phyloP scores from a whole-genome alignment of 2,888 invertebrate species.

The Eupeodes luniger region DNA sequence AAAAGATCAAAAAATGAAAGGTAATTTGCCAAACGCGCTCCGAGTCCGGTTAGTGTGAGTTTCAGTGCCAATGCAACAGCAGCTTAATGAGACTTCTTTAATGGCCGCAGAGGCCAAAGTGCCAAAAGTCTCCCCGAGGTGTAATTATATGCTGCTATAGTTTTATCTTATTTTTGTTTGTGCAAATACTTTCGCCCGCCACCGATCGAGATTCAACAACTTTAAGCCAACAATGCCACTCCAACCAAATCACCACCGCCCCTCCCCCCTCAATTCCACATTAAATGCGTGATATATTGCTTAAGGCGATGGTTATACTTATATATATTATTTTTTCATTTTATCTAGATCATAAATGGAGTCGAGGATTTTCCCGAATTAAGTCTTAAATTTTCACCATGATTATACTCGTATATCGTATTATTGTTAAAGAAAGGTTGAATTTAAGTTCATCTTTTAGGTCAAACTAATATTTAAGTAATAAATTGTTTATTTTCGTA shows the following conservation, averaged over 20 bases:
- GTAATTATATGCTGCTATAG: conserved; percentile 57
- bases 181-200: conserved; percentile 57
- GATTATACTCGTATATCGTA: not conserved
- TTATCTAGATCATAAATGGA: conserved; percentile 34
- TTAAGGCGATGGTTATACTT: conserved; percentile 30
- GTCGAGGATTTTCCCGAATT: conserved; percentile 10
- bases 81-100: conserved; percentile 61
- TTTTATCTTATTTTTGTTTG: conserved; percentile 26
- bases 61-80: conserved; percentile 10
- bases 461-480: conserved; percentile 50
- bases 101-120: conserved; percentile 51
- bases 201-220: conserved; percentile 45
- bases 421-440: conserved; percentile 26
- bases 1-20: conserved; percentile 58
- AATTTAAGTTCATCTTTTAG: conserved; percentile 62
- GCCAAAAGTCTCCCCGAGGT: conserved; percentile 57
- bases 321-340: not conserved
- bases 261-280: not conserved
- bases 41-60: conserved; percentile 4
- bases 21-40: conserved; percentile 29
- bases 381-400: conserved; percentile 54
- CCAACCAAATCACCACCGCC: not conserved
- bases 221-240: too few relatives aligned
- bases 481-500: conserved; percentile 53
- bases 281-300: conserved; percentile 70